Evolutionary conservation across 30 jellyfish, hydroid and myxozoan species (phyloP).

Genomic region (Hydra vulgaris): DNA sequence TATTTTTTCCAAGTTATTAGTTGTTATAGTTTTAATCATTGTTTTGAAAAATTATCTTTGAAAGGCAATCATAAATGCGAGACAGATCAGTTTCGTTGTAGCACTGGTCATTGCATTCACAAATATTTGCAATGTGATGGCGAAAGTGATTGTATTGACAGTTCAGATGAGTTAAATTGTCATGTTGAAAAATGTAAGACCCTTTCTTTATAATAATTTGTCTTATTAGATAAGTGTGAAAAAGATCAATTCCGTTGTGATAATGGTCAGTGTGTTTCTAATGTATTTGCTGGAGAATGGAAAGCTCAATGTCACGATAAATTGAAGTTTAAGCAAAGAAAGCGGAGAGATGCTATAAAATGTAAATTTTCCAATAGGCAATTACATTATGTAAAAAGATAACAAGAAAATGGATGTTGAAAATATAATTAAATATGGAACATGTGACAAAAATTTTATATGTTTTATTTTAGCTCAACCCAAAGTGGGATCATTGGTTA

Average conservation of each 20-base stretch:
- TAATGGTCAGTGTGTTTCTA: slow-evolving; percentile 57
- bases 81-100: slow-evolving; percentile 49
- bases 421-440: too few species aligned
- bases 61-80: slow-evolving; percentile 44
- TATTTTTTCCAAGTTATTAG: not conserved
- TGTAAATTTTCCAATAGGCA: not conserved
- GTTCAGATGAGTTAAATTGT: slow-evolving; percentile 74
- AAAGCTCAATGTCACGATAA: slow-evolving; percentile 74
- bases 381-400: not conserved
- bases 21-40: not conserved
- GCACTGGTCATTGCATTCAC: slow-evolving; percentile 75
- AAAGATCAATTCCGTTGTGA: slow-evolving; percentile 55
- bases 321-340: not conserved
- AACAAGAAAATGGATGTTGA: not conserved
- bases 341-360: not conserved
- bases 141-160: slow-evolving; percentile 62
- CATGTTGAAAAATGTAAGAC: slow-evolving; percentile 29
- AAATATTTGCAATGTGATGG: slow-evolving; percentile 60
- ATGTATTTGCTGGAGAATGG: slow-evolving; percentile 45
- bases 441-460: too few species aligned
- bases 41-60: not conserved
- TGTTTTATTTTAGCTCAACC: slow-evolving; percentile 3
- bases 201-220: not conserved
- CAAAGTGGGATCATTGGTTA: not conserved
- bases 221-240: slow-evolving; percentile 23